Evolutionary conservation across 2,888 invertebrate species (phyloP), one percentile per base, ranked within the genome.

Genomic region (Catocala sponsa): DNA sequence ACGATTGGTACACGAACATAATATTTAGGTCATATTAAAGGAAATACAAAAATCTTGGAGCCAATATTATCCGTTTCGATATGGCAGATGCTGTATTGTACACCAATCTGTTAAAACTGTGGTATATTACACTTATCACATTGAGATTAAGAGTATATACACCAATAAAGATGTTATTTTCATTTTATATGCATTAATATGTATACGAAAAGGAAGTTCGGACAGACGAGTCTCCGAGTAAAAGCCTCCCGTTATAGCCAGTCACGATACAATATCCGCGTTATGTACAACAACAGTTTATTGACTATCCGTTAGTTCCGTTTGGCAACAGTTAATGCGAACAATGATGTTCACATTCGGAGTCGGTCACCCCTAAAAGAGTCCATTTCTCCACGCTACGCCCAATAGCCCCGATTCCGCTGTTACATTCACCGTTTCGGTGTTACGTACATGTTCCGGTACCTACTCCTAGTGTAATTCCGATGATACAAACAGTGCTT

Each of bases 351-450:
- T 74, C 78, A 83, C 78, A 80, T 80, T 80, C 65, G 74, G 74
- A 79, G 78, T 83, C 82, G 78, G 82, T 84, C 82, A 86, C 78
- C 80, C 80, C 76, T 74, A 76, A 81, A 81, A 81, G 75, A 79
- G 73, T 73, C 65, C 65, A 76, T 81, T 82, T 82, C 77, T 82
- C 76, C 68, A 66, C 61, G 63, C 51, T 68, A 74, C 78, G 79
- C 68, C 74, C 69, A 70, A 69, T 72, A 73, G 75, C 78, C 73
- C 76, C 69, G 72, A 60, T 56, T 66, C 52, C n/a, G 44, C 44
- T 61, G 51, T 56, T 56, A 59, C 56, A 53, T 64, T 64, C 72
- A 70, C 69, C 65, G 65, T 76, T 77, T 74, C 50, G 50, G 5
- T 46, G 71, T 74, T 79, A 72, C 78, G 74, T 60, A 67, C 59